These are phyloP conservation scores for Macquaria ambigua DNA, from an alignment of 2,113 vertebrate genomes.

Conservation along the genomic window DNA sequence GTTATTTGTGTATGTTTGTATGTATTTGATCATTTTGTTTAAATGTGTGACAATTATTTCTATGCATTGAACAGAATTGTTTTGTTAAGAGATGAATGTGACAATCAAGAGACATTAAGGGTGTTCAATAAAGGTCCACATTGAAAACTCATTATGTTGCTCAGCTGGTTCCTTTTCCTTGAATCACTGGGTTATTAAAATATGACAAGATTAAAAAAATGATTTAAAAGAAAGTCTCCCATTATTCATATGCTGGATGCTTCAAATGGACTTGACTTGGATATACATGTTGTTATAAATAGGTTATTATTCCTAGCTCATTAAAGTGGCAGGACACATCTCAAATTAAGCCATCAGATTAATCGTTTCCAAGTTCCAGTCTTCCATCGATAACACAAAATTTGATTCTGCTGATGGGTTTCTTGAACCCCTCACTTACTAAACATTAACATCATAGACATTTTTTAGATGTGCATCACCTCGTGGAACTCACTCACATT, in stretches of 20 bases:
- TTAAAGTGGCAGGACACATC: not conserved
- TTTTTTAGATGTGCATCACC: no score
- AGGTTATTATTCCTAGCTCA: not conserved
- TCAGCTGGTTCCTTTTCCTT: not conserved
- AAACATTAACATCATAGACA: not conserved
- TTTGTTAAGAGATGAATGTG: not conserved
- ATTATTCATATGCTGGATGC: not conserved
- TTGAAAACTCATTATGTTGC: not conserved
- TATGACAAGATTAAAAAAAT: not conserved
- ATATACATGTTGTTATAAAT: not conserved
- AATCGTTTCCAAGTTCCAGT: no score
- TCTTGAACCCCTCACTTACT: not conserved
- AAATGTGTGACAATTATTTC: conserved; percentile 17
- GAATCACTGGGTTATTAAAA: not conserved
- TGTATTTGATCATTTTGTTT: not conserved
- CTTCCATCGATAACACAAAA: no score
- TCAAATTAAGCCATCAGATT: not conserved
- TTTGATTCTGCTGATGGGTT: no score
- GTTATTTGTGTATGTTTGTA: not conserved
- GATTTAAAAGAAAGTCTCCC: not conserved
- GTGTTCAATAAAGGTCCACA: conserved; percentile 26
- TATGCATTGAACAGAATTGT: not conserved
- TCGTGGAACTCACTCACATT: not conserved
- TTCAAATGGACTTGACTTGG: not conserved
- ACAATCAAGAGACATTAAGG: not conserved